phyloP scores from a whole-genome alignment of 2,113 vertebrate species.

The Uria lomvia region DNA sequence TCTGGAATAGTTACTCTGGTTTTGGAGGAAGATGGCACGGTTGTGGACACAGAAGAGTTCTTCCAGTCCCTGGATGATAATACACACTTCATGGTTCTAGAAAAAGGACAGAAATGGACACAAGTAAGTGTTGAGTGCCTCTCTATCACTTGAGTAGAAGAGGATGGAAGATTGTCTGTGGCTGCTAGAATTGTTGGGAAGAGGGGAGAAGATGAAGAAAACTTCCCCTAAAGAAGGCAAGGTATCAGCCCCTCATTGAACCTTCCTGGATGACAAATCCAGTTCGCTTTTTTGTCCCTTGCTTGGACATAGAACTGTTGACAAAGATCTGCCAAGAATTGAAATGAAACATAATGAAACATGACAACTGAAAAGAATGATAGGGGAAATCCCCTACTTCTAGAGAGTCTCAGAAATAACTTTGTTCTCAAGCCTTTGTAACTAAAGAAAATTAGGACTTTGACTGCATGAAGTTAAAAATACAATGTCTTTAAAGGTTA shows the following conservation, averaged over 20 bases:
- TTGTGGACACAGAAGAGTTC: conserved; percentile 86
- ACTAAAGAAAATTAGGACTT: not conserved
- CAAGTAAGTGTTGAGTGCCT: conserved; percentile 60
- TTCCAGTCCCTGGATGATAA: conserved; percentile 79
- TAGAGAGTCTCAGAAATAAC: not conserved
- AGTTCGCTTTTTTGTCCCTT: not conserved
- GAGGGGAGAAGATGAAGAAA: not conserved
- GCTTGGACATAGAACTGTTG: not conserved
- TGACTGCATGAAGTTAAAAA: not conserved
- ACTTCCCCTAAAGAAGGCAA: not conserved
- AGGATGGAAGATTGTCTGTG: not conserved
- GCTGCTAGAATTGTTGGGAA: not conserved
- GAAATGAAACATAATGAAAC: not conserved
- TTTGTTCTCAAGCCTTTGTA: not conserved
- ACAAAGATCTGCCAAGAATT: not conserved
- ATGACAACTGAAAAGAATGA: not conserved
- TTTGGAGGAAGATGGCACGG: conserved; percentile 86
- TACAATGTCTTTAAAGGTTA: not conserved
- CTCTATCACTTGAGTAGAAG: not conserved
- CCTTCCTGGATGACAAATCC: not conserved
- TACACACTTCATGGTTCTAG: conserved; percentile 80
- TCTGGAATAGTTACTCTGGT: conserved; percentile 78
- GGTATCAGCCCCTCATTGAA: not conserved
- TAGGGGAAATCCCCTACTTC: not conserved
- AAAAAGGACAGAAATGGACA: conserved; percentile 81